These are phyloP conservation scores for Pristionchus arcanus DNA, from an alignment of 2,888 invertebrate genomes.

Conservation along the genomic window DNA sequence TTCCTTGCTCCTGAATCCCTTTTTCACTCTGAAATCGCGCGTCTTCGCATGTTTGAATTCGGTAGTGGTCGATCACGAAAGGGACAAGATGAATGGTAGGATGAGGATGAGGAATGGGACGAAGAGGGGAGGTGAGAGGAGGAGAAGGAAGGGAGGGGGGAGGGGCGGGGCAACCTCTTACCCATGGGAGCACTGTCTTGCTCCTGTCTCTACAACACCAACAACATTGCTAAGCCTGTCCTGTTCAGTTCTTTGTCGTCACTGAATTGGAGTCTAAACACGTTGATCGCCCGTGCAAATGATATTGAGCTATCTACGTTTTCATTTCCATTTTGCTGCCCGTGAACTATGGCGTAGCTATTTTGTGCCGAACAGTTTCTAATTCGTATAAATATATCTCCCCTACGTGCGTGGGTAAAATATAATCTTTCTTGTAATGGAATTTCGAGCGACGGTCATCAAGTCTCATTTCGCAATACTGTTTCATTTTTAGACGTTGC, in stretches of 20 bases:
- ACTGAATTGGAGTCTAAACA: neutral
- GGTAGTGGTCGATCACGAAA: slow-evolving; percentile 32
- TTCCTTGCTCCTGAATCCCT: neutral
- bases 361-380: neutral
- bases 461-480: neutral
- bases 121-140: neutral
- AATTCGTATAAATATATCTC: neutral
- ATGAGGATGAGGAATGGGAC: slow-evolving; percentile 29
- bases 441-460: neutral
- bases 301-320: neutral
- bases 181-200: neutral
- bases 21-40: slow-evolving; percentile 5
- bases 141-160: neutral
- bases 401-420: neutral
- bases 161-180: neutral
- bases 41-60: slow-evolving; percentile 28
- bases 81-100: slow-evolving; percentile 5
- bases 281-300: neutral
- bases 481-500: no score
- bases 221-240: neutral
- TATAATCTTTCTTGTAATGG: neutral
- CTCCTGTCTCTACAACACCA: neutral
- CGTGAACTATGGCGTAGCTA: neutral
- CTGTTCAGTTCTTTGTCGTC: neutral
- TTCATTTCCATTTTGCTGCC: neutral